Conservation (phyloP, 2,888 invertebrate genomes). For the Megamerina dolium region DNA sequence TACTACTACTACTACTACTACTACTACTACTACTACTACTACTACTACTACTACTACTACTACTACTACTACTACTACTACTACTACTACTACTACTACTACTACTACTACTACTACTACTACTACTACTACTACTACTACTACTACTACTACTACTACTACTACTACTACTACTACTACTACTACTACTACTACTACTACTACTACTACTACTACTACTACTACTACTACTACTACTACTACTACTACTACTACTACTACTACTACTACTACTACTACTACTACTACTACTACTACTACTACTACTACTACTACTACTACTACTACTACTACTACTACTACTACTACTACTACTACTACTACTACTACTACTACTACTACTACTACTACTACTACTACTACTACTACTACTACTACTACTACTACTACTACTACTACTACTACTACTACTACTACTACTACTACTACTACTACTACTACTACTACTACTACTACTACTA, state of each 20-base stretch:
- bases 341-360: conserved; percentile 1
- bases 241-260: not conserved
- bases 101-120: not conserved
- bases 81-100: not conserved
- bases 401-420: not conserved
- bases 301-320: not conserved
- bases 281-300: not conserved
- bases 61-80: not conserved
- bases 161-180: not conserved
- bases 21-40: not conserved
- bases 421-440: not conserved
- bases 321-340: not conserved
- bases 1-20: not conserved
- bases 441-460: not conserved
- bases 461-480: not conserved
- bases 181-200: not conserved
- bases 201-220: not conserved
- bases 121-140: not conserved
- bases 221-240: not conserved
- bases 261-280: no score
- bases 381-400: conserved; percentile 1
- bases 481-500: not conserved
- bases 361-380: conserved; percentile 2
- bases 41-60: not conserved
- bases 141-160: not conserved